A percentile compares a stretch with the other conserved stretches of the same genome.
These are phyloP conservation scores for Falco novaeseelandiae DNA, from an alignment of 2,797 vertebrate genomes.

Conservation along the genomic window DNA sequence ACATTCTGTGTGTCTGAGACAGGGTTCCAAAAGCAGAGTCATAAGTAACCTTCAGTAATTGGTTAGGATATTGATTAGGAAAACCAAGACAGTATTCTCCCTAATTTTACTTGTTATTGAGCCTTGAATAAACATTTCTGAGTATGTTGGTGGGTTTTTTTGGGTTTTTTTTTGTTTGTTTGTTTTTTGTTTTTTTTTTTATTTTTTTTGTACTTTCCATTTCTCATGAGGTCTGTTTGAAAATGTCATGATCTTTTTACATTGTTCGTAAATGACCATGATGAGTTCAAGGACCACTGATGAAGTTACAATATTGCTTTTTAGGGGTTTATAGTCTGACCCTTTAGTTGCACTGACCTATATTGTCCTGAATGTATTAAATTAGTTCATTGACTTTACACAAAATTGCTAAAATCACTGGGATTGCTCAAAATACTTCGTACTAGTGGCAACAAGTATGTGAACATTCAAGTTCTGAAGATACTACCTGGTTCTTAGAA, in stretches of 20 bases:
- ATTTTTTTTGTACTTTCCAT: background rate
- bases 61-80: background rate
- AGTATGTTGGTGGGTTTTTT: background rate
- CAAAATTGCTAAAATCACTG: background rate
- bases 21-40: background rate
- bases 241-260: background rate
- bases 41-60: background rate
- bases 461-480: background rate
- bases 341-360: background rate
- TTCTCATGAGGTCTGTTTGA: background rate
- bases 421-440: background rate
- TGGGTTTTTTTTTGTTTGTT: no score
- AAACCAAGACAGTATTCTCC: background rate
- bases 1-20: background rate
- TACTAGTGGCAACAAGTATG: background rate
- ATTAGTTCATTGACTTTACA: background rate
- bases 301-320: background rate
- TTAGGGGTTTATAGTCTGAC: background rate
- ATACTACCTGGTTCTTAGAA: background rate
- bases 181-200: background rate
- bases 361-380: background rate
- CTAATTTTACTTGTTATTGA: background rate
- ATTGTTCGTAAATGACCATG: background rate
- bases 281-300: fast-evolving
- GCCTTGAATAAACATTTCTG: background rate